These are phyloP conservation scores for Trematomus loennbergii DNA, from an alignment of 2,113 vertebrate species.

Conservation along the genomic window DNA sequence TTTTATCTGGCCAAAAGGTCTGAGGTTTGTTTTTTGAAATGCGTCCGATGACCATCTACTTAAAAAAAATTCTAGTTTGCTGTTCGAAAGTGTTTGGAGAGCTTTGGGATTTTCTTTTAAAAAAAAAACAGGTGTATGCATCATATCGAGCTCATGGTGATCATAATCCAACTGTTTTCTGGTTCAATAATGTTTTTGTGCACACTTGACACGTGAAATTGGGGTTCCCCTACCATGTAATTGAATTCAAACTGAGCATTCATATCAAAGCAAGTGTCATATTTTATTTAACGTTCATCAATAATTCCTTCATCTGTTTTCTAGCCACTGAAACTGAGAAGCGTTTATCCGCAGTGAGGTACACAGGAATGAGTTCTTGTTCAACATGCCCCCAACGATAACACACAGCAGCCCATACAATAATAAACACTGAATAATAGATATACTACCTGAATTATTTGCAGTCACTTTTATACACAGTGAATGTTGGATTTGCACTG, in stretches of 20 bases:
- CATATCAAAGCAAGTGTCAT: slow-evolving; percentile 14
- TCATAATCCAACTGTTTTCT: not conserved
- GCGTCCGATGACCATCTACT: slow-evolving; percentile 10
- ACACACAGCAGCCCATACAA: slow-evolving; percentile 44
- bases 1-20: not conserved
- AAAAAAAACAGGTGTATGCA: slow-evolving; percentile 20
- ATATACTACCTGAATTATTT: slow-evolving; percentile 74
- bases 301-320: slow-evolving; percentile 6
- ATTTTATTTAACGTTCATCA: slow-evolving; percentile 18
- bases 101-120: slow-evolving; percentile 40
- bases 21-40: slow-evolving; percentile 23
- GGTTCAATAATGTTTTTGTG: slow-evolving; percentile 19
- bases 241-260: slow-evolving; percentile 30
- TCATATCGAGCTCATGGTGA: not conserved
- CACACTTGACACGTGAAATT: not conserved
- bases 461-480: slow-evolving; percentile 71
- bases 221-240: not conserved
- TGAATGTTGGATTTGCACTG: slow-evolving; percentile 81
- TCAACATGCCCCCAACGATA: slow-evolving; percentile 6
- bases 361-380: slow-evolving; percentile 2
- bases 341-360: slow-evolving; percentile 10
- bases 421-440: slow-evolving; percentile 70
- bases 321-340: not conserved
- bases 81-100: slow-evolving; percentile 38
- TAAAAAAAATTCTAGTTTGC: slow-evolving; percentile 27